A percentile compares a stretch with the other conserved stretches of the same genome.
Conservation (phyloP, 1,140 invertebrate species). For the Laodelphax striatellus region DNA sequence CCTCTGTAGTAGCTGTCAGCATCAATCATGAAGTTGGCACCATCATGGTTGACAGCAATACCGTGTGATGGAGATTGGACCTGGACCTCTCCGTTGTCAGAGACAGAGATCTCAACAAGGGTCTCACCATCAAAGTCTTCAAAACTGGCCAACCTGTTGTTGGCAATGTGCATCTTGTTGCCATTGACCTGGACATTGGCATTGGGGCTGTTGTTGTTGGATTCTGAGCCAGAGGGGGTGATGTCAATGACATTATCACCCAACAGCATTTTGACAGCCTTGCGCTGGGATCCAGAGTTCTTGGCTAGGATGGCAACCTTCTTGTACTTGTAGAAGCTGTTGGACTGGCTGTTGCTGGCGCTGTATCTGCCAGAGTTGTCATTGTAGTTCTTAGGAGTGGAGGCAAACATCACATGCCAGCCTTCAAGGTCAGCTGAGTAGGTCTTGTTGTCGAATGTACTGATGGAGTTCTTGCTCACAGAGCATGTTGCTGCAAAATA, state of each 20-base stretch:
- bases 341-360: slow-evolving; percentile 14
- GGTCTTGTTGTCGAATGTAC: slow-evolving; percentile 46
- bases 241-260: slow-evolving; percentile 24
- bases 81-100: slow-evolving; percentile 31
- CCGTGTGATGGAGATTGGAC: slow-evolving; percentile 35
- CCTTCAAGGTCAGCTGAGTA: slow-evolving; percentile 41
- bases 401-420: slow-evolving; percentile 47
- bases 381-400: slow-evolving; percentile 29
- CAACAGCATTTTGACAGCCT: slow-evolving; percentile 33
- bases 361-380: no score
- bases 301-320: slow-evolving; percentile 30
- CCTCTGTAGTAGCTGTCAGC: slow-evolving; percentile 34
- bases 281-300: slow-evolving; percentile 19
- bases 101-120: slow-evolving; percentile 37
- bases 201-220: slow-evolving; percentile 22
- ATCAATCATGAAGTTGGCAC: slow-evolving; percentile 35
- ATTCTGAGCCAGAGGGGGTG: slow-evolving; percentile 12
- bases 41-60: slow-evolving; percentile 41
- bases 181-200: slow-evolving; percentile 29
- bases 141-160: slow-evolving; percentile 20
- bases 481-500: slow-evolving; percentile 41
- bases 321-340: slow-evolving; percentile 19
- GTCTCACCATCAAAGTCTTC: slow-evolving; percentile 24
- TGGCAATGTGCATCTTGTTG: slow-evolving; percentile 22
- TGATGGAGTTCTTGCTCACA: slow-evolving; percentile 39